Percentiles rank a stretch among this genome's conserved stretches.
Evolutionary conservation across 2,888 invertebrate species (phyloP).

Genomic region (Allygus modestus): DNA sequence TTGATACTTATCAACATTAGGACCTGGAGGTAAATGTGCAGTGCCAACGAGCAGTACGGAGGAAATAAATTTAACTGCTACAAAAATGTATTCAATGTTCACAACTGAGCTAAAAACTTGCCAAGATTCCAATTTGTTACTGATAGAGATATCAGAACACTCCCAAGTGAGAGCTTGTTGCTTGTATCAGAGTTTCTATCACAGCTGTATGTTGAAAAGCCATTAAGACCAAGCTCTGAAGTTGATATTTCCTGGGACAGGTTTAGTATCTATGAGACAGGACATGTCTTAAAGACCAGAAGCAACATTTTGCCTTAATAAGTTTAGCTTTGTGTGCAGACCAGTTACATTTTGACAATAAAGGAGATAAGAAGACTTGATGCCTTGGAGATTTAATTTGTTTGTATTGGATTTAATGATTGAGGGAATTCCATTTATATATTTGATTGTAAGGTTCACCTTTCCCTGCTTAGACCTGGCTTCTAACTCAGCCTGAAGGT

Average conservation of each 20-base stretch:
- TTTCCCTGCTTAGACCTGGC: background rate
- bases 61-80: background rate
- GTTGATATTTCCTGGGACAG: slow-evolving; percentile 11
- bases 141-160: background rate
- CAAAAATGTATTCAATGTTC: background rate
- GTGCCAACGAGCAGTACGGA: background rate
- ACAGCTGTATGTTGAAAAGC: background rate
- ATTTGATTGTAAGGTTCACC: slow-evolving; percentile 24
- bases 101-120: background rate
- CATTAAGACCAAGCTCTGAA: background rate
- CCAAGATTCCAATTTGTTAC: background rate
- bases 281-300: background rate
- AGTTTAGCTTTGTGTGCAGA: background rate
- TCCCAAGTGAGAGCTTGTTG: background rate
- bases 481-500: background rate
- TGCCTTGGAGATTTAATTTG: slow-evolving; percentile 5
- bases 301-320: background rate
- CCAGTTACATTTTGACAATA: slow-evolving; percentile 36
- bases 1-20: background rate
- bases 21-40: background rate
- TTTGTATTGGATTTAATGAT: slow-evolving; percentile 6
- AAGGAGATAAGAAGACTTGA: background rate
- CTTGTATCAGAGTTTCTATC: background rate
- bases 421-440: background rate
- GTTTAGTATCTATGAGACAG: slow-evolving; percentile 27